Conservation (phyloP, 1,140 invertebrate species). For the Mycetomoellerius zeteki region DNA sequence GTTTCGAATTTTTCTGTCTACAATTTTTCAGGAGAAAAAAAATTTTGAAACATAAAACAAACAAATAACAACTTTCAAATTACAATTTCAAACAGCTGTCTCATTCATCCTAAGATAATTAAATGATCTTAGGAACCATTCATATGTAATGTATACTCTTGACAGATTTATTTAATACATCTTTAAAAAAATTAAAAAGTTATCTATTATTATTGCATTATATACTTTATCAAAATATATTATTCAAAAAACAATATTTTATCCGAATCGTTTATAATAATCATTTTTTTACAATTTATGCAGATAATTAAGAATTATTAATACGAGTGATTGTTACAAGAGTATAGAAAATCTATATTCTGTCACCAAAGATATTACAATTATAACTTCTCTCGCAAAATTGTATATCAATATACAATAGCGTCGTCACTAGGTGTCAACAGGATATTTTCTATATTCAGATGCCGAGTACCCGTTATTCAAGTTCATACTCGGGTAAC, state of each 20-base stretch:
- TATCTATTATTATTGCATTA: too few relatives aligned
- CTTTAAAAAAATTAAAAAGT: too few relatives aligned
- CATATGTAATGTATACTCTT: too few relatives aligned
- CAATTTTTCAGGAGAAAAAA: background rate
- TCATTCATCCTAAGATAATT: too few relatives aligned
- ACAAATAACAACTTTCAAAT: too few relatives aligned
- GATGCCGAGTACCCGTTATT: constrained; percentile 41
- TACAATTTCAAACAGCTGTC: too few relatives aligned
- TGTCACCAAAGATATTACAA: background rate
- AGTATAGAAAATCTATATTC: background rate
- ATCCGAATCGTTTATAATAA: too few relatives aligned
- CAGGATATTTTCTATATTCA: constrained; percentile 7
- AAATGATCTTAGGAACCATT: too few relatives aligned
- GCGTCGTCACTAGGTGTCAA: background rate
- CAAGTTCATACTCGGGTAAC: constrained; percentile 46
- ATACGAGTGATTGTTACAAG: background rate
- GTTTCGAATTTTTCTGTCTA: background rate
- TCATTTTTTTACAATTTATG: background rate
- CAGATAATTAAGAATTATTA: background rate
- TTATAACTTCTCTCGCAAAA: background rate
- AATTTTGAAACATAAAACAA: background rate
- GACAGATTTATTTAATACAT: too few relatives aligned
- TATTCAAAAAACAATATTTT: background rate
- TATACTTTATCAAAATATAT: too few relatives aligned
- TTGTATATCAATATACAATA: background rate